These are phyloP conservation scores for Drosophila meridiana DNA, from an alignment of 2,888 invertebrate genomes.

Conservation along the genomic window DNA sequence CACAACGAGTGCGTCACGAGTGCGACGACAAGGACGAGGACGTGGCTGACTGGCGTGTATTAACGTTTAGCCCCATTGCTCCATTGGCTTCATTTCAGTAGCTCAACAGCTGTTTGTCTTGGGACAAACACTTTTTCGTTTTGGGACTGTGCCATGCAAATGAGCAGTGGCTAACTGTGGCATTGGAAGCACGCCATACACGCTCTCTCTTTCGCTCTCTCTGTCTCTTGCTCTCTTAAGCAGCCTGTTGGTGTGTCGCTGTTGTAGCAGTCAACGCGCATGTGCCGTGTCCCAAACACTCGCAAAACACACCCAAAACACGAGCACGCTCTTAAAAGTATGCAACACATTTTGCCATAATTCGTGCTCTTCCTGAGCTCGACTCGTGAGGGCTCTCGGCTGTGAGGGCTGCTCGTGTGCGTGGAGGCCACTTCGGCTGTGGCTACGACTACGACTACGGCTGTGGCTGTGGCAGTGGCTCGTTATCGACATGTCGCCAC, in stretches of 20 bases:
- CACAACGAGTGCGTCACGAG: conserved; percentile 66
- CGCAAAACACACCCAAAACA: conserved; percentile 63
- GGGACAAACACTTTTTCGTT: conserved; percentile 46
- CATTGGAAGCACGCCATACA: conserved; percentile 60
- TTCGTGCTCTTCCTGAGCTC: conserved; percentile 11
- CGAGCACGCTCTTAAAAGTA: conserved; percentile 51
- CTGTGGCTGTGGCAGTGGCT: conserved; percentile 48
- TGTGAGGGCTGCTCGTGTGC: not conserved
- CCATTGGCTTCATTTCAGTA: conserved; percentile 53
- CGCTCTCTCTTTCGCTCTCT: not conserved
- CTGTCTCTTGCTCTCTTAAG: conserved; percentile 19
- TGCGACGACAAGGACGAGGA: conserved; percentile 32
- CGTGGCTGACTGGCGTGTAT: conserved; percentile 44
- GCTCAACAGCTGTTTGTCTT: conserved; percentile 70
- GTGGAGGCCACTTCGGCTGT: conserved; percentile 30
- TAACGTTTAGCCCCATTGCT: conserved; percentile 54
- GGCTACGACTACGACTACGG: conserved; percentile 23
- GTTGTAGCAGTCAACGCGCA: conserved; percentile 36
- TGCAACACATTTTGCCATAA: conserved; percentile 48
- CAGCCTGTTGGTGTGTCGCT: conserved; percentile 48
- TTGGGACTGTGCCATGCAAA: conserved; percentile 52
- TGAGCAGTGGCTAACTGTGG: conserved; percentile 60
- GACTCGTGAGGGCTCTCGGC: not conserved
- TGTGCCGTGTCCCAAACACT: conserved; percentile 38
- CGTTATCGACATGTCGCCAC: conserved; percentile 75